A percentile compares a stretch with the other conserved stretches of the same genome.
Evolutionary conservation across 1,140 invertebrate genomes (phyloP).

Genomic region (Ceratosolen fusciceps): DNA sequence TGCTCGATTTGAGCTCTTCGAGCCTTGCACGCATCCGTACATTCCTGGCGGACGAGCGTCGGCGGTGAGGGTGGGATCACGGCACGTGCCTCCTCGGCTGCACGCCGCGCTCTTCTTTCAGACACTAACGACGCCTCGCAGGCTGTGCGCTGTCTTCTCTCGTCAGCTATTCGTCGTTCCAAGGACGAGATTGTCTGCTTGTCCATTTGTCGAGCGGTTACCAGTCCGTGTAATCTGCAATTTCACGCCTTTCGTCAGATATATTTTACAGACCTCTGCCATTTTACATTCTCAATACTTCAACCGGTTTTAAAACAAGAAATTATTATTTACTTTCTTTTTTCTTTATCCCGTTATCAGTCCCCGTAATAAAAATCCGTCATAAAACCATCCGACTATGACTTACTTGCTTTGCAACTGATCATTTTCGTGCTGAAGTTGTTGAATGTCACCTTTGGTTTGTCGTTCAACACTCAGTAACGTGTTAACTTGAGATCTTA

Average conservation of each 20-base stretch:
- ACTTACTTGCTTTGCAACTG: conserved; percentile 83
- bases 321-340: no score
- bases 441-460: conserved; percentile 81
- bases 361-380: no score
- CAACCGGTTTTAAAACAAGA: no score
- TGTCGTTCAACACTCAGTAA: conserved; percentile 78
- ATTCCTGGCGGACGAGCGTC: conserved; percentile 74
- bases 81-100: conserved; percentile 71
- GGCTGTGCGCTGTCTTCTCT: conserved; percentile 81
- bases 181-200: conserved; percentile 81
- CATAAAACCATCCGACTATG: no score
- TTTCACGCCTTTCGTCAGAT: no score
- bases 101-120: conserved; percentile 77
- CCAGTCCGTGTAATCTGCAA: conserved; percentile 80
- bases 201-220: conserved; percentile 81
- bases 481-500: conserved; percentile 83
- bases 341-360: no score
- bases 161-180: conserved; percentile 88
- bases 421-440: conserved; percentile 87
- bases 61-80: conserved; percentile 63
- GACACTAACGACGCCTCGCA: conserved; percentile 84
- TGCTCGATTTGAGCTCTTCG: conserved; percentile 83
- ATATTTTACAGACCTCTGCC: no score
- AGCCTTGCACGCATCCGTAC: conserved; percentile 82
- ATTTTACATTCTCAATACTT: no score